These are phyloP conservation scores for Lepus oiostolus DNA, from an alignment of 2,797 vertebrate species.

Conservation along the genomic window DNA sequence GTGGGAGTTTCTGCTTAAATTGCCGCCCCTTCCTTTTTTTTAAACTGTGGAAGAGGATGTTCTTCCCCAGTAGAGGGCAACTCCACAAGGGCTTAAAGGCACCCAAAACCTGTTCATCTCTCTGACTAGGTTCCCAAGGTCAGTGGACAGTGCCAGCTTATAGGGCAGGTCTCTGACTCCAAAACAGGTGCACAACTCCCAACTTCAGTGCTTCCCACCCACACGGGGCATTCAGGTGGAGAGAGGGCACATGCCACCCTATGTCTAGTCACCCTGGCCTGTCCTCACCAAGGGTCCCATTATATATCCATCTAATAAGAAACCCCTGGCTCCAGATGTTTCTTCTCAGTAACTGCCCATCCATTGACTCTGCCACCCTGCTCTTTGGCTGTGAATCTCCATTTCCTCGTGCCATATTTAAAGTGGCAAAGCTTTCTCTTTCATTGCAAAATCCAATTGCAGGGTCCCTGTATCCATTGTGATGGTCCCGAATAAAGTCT, in stretches of 20 bases:
- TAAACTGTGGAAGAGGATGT: background rate
- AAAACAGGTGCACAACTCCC: background rate
- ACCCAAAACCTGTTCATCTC: background rate
- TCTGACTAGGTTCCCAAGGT: background rate
- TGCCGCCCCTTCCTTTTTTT: background rate
- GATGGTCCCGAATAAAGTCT: background rate
- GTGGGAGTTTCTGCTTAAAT: constrained; percentile 25
- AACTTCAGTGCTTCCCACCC: background rate
- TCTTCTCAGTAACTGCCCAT: background rate
- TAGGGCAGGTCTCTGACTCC: background rate
- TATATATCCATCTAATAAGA: background rate
- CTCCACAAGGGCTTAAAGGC: background rate
- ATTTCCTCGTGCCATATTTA: background rate
- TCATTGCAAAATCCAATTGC: background rate
- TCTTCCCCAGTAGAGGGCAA: background rate
- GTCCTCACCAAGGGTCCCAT: background rate
- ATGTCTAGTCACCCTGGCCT: background rate
- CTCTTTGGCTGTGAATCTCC: background rate
- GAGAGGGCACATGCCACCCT: background rate
- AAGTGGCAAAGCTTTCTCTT: background rate
- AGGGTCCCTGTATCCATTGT: no score
- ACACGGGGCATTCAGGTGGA: background rate
- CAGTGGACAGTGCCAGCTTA: background rate
- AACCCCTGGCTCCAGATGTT: background rate
- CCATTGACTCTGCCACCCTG: no score